Evolutionary conservation across 2,888 invertebrate species (phyloP).

Genomic region (Microchrysa polita): DNA sequence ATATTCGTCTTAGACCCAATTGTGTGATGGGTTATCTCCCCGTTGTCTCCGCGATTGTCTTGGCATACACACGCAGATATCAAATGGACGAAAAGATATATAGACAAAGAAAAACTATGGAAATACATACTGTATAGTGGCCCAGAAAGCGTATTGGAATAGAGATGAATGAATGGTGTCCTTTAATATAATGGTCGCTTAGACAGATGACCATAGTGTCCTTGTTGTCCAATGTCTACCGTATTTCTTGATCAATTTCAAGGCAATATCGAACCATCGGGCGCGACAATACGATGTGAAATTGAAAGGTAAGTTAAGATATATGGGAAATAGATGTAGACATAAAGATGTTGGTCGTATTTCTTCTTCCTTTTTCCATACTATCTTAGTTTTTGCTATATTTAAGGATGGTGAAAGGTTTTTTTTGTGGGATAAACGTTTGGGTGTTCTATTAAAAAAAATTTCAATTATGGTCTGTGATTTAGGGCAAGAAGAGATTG

Average conservation of each 20-base stretch:
- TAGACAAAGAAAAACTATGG: constrained; percentile 5
- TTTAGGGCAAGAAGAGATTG: not conserved
- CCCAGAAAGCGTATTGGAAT: not conserved
- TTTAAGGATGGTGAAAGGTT: not conserved
- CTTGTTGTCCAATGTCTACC: constrained; percentile 25
- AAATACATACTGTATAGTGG: not conserved
- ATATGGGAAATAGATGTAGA: constrained; percentile 31
- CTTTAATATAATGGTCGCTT: constrained; percentile 25
- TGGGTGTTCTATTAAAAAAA: not conserved
- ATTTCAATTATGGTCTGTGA: constrained; percentile 1
- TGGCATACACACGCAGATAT: not conserved
- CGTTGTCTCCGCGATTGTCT: not conserved
- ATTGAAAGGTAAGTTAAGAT: constrained; percentile 31
- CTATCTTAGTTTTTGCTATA: too few species aligned
- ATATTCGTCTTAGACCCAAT: not conserved
- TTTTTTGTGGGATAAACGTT: not conserved
- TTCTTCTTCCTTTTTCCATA: not conserved
- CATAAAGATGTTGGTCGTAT: constrained; percentile 16
- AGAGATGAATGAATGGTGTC: not conserved
- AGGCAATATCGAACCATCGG: constrained; percentile 6
- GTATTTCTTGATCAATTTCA: constrained; percentile 42
- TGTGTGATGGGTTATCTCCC: not conserved
- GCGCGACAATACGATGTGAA: not conserved
- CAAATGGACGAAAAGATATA: not conserved
- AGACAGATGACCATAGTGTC: constrained; percentile 33